A percentile compares a stretch with the other conserved stretches of the same genome.
Conservation (phyloP, 2,888 invertebrate genomes). For the Drosophila pullipes region DNA sequence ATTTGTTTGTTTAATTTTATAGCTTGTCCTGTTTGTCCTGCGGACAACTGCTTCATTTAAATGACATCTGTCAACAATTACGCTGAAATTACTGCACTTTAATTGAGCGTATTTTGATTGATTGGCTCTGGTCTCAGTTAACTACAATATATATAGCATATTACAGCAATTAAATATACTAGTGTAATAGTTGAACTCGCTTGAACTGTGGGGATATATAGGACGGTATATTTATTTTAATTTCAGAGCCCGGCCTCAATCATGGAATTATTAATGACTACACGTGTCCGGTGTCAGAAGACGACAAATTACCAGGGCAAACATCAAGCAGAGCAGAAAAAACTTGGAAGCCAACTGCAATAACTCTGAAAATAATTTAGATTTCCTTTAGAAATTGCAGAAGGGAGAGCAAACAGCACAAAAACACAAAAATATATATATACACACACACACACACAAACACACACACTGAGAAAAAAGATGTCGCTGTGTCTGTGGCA, state of each 20-base stretch:
- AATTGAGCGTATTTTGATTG: slow-evolving; percentile 62
- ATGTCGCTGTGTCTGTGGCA: slow-evolving; percentile 43
- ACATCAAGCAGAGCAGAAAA: slow-evolving; percentile 50
- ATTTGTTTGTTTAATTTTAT: slow-evolving; percentile 19
- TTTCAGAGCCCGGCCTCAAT: slow-evolving; percentile 9
- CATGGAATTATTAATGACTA: slow-evolving; percentile 69
- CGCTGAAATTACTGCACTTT: slow-evolving; percentile 37
- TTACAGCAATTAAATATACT: background rate
- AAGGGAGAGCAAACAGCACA: slow-evolving; percentile 38
- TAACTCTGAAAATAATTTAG: slow-evolving; percentile 80
- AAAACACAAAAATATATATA: slow-evolving; percentile 7
- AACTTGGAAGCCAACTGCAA: slow-evolving; percentile 65
- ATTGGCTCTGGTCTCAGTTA: slow-evolving; percentile 24
- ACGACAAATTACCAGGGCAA: slow-evolving; percentile 69
- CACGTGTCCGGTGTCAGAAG: slow-evolving; percentile 72
- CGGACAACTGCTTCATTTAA: slow-evolving; percentile 34
- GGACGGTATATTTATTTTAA: slow-evolving; percentile 10
- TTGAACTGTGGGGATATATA: slow-evolving; percentile 1
- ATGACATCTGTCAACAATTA: slow-evolving; percentile 60
- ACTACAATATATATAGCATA: background rate
- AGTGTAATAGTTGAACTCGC: slow-evolving; percentile 12
- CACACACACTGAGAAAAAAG: slow-evolving; percentile 25
- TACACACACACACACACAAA: slow-evolving; percentile 1
- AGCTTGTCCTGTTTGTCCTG: slow-evolving; percentile 20
- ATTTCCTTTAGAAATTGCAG: slow-evolving; percentile 62